These are phyloP conservation scores for Hydrotaea diabolus DNA, from an alignment of 2,888 invertebrate species.

Conservation along the genomic window DNA sequence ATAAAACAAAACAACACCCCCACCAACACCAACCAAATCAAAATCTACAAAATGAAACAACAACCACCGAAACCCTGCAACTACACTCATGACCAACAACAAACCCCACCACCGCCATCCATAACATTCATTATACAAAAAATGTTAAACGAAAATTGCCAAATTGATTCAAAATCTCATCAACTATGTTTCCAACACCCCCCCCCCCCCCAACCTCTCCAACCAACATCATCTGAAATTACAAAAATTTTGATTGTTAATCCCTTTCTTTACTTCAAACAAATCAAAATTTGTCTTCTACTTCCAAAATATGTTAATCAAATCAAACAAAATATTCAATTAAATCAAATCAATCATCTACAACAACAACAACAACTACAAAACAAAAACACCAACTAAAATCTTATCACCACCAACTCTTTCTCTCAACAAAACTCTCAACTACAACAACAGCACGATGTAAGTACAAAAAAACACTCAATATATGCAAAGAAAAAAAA, in stretches of 20 bases:
- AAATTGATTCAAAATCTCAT: conserved; percentile 2
- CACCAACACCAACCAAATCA: conserved; percentile 43
- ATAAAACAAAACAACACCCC: conserved; percentile 22
- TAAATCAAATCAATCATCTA: conserved; percentile 42
- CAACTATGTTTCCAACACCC: not conserved
- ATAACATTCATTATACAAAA: conserved; percentile 13
- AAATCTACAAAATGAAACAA: conserved; percentile 31
- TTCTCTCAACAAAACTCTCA: conserved; percentile 66
- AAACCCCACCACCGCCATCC: not conserved
- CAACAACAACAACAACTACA: conserved; percentile 66
- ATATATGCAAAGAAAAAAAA: conserved; percentile 24
- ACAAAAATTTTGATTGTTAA: conserved; percentile 36
- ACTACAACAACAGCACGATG: conserved; percentile 81
- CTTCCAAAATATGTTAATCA: conserved; percentile 51
- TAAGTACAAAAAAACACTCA: conserved; percentile 77
- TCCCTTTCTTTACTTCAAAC: conserved; percentile 12
- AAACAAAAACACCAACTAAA: conserved; percentile 69
- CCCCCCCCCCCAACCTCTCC: not conserved
- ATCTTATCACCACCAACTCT: conserved; percentile 75
- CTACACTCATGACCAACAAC: not conserved
- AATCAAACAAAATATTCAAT: conserved; percentile 50
- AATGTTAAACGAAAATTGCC: conserved; percentile 20
- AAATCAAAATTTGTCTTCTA: conserved; percentile 40
- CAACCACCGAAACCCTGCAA: conserved; percentile 24
- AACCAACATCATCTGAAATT: conserved; percentile 43